Evolutionary conservation across 2,797 vertebrate genomes (phyloP).

Genomic region (Lagorchestes hirsutus): DNA sequence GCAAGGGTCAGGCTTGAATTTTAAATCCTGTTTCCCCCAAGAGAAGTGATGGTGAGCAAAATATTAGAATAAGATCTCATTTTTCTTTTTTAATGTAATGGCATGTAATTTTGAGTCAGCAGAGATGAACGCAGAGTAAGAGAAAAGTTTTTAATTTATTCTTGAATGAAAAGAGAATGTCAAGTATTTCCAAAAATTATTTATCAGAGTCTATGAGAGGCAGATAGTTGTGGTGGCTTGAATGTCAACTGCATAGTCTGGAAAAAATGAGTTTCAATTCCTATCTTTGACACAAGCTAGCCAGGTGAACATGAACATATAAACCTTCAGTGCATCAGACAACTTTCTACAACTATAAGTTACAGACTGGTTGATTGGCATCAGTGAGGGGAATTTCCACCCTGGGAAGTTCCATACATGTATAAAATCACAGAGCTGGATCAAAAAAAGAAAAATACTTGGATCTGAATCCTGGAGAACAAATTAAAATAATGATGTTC

Average conservation of each 20-base stretch:
- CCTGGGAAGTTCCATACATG: neutral
- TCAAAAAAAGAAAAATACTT: conserved; percentile 24
- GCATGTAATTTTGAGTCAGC: conserved; percentile 62
- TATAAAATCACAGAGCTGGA: neutral
- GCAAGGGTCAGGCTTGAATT: conserved; percentile 65
- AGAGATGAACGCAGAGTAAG: conserved; percentile 46
- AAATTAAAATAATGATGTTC: conserved; percentile 80
- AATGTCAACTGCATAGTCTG: neutral
- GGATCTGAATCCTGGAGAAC: conserved; percentile 69
- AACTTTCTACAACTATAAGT: neutral
- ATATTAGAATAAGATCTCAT: conserved; percentile 67
- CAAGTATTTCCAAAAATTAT: conserved; percentile 76
- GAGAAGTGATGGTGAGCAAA: conserved; percentile 61
- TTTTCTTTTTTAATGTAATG: conserved; percentile 69
- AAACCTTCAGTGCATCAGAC: neutral
- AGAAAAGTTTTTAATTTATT: conserved; percentile 73
- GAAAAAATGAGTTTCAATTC: neutral
- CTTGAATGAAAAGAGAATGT: conserved; percentile 62
- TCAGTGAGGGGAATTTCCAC: neutral
- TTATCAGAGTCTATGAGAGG: conserved; percentile 61
- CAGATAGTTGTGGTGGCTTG: neutral
- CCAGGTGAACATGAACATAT: neutral
- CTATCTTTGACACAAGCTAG: neutral
- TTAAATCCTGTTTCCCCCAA: conserved; percentile 67
- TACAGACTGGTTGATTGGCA: neutral